These are phyloP conservation scores for Rousettus madagascariensis DNA, from an alignment of 2,797 vertebrate genomes.

Conservation along the genomic window DNA sequence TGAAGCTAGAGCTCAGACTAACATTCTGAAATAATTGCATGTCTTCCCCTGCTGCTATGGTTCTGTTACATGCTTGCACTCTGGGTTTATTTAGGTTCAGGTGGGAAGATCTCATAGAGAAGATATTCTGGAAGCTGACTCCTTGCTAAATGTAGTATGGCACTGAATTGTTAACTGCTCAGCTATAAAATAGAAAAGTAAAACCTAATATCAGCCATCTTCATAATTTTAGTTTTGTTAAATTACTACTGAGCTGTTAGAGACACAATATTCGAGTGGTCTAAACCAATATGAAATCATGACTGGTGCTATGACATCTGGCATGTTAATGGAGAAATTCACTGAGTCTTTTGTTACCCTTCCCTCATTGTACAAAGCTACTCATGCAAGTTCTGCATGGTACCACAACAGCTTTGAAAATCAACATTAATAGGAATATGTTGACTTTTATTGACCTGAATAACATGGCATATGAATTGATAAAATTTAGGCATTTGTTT, in stretches of 20 bases:
- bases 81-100: neutral
- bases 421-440: neutral
- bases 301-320: accelerated
- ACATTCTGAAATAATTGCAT: neutral
- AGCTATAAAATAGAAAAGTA: neutral
- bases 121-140: neutral
- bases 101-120: neutral
- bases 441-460: neutral
- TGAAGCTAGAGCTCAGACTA: neutral
- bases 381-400: neutral
- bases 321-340: neutral
- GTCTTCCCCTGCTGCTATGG: neutral
- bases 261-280: neutral
- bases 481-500: neutral
- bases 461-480: neutral
- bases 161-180: neutral
- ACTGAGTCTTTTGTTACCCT: neutral
- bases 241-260: neutral
- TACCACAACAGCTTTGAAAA: neutral
- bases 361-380: neutral
- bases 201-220: neutral
- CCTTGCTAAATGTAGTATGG: neutral
- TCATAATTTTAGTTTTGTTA: neutral
- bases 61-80: neutral
- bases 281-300: neutral